These are phyloP conservation scores for Cyclargus thomasi DNA, from an alignment of 1,140 invertebrate species.

Conservation along the genomic window DNA sequence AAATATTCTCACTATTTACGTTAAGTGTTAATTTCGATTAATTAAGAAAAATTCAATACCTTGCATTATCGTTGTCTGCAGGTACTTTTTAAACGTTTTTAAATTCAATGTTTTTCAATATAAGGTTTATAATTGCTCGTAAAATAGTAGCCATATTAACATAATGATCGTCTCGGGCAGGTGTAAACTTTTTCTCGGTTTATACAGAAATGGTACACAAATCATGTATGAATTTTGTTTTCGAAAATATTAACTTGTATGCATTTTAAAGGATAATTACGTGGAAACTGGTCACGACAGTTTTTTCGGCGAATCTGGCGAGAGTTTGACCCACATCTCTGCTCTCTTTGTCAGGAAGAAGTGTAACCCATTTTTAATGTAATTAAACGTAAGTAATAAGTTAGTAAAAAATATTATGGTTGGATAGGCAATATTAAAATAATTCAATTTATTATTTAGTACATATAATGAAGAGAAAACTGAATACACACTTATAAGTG, in stretches of 20 bases:
- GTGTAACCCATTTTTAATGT: no score
- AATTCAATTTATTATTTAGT: no score
- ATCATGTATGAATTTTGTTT: slow-evolving; percentile 23
- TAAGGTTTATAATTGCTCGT: slow-evolving; percentile 51
- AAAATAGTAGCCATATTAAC: slow-evolving; percentile 51
- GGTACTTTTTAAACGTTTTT: slow-evolving; percentile 40
- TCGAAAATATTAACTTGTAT: neutral
- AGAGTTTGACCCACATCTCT: neutral
- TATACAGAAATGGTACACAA: slow-evolving; percentile 60
- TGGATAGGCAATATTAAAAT: no score
- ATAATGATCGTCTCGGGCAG: slow-evolving; percentile 68
- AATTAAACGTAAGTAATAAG: no score
- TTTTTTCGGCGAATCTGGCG: neutral
- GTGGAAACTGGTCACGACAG: neutral
- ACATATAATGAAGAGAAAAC: no score
- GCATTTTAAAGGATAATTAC: neutral
- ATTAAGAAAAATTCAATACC: slow-evolving; percentile 55
- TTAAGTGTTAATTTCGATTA: slow-evolving; percentile 70
- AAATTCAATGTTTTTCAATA: slow-evolving; percentile 35
- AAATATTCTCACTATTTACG: slow-evolving; percentile 60
- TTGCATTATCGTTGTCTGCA: slow-evolving; percentile 44
- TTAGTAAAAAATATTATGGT: no score
- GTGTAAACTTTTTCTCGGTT: slow-evolving; percentile 69
- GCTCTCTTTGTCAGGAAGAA: neutral
- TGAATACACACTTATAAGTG: no score